Percentiles rank a stretch among this genome's conserved stretches.
Evolutionary conservation across 2,888 invertebrate species (phyloP).

Genomic region (Diloba caeruleocephala): DNA sequence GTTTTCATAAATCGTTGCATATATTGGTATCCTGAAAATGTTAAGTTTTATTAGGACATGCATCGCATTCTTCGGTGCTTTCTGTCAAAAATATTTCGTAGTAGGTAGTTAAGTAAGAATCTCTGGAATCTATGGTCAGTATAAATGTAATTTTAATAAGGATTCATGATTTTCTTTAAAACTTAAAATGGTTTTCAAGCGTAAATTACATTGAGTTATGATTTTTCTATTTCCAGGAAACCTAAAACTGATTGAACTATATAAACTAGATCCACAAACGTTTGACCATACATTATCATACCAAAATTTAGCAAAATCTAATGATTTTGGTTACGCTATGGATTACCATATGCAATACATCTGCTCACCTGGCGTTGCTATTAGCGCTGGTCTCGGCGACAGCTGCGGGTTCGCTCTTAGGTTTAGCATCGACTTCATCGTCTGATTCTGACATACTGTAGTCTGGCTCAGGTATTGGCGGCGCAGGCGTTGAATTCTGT

Average conservation of each 20-base stretch:
- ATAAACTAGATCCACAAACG: conserved; percentile 1
- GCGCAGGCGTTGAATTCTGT: conserved; percentile 87
- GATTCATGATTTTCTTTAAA: too few species aligned
- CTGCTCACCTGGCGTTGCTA: conserved; percentile 90
- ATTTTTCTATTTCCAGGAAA: too few species aligned
- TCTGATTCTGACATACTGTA: conserved; percentile 97
- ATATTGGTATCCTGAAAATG: conserved; percentile 77
- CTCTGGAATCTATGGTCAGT: too few species aligned
- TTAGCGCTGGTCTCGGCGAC: conserved; percentile 92
- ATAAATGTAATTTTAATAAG: too few species aligned
- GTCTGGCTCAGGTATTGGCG: conserved; percentile 97
- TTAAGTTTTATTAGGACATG: conserved; percentile 47
- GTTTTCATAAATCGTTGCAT: conserved; percentile 77
- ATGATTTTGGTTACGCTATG: too few species aligned
- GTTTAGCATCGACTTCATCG: conserved; percentile 91
- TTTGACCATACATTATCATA: conserved; percentile 20
- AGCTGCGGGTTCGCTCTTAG: conserved; percentile 85
- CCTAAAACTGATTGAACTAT: too few species aligned
- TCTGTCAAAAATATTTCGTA: conserved; percentile 20
- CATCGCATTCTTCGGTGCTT: conserved; percentile 18
- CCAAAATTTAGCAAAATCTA: too few species aligned
- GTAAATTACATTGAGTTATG: too few species aligned
- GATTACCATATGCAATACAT: background rate
- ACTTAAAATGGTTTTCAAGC: too few species aligned
- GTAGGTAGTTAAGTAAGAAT: too few species aligned